These are phyloP conservation scores for Iselma pallidipennis DNA, from an alignment of 2,888 invertebrate genomes.

Conservation along the genomic window DNA sequence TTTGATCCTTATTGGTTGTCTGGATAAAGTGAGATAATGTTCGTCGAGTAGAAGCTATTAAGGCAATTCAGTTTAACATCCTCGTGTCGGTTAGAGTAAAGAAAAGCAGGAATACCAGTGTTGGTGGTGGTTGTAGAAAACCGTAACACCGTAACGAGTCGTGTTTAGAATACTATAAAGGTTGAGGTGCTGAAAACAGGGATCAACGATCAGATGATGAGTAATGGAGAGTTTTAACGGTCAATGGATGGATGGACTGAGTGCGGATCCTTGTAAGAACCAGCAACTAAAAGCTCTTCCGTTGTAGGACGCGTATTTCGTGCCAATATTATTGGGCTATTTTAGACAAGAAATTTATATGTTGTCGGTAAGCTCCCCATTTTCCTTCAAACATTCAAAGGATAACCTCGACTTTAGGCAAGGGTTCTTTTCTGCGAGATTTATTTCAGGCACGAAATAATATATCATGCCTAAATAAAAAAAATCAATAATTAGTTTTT, in stretches of 20 bases:
- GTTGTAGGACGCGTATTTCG: conserved; percentile 31
- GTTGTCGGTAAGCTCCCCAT: conserved; percentile 10
- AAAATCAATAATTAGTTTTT: conserved; percentile 17
- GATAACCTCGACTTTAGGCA: neutral
- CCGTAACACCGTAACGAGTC: conserved; percentile 4
- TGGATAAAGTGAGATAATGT: neutral
- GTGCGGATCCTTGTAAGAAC: conserved; percentile 45
- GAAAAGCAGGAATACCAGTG: neutral
- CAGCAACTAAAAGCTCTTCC: conserved; percentile 34
- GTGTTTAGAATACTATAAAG: conserved; percentile 11
- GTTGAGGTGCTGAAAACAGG: conserved; percentile 4
- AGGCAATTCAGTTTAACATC: neutral
- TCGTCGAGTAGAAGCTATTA: neutral
- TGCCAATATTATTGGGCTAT: conserved; percentile 37
- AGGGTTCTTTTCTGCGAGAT: conserved; percentile 6
- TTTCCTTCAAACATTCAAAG: conserved; percentile 11
- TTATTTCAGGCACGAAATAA: too few species aligned
- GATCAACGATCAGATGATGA: conserved; percentile 25
- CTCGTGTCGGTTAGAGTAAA: neutral
- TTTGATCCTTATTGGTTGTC: neutral
- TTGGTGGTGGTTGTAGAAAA: neutral
- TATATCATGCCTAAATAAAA: neutral
- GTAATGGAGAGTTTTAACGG: conserved; percentile 44
- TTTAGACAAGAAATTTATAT: conserved; percentile 23
- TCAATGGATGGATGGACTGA: conserved; percentile 42